Percentiles rank a stretch among this genome's conserved stretches.
These are phyloP conservation scores for Drosophila incognita DNA, from an alignment of 2,888 invertebrate species.

Conservation along the genomic window DNA sequence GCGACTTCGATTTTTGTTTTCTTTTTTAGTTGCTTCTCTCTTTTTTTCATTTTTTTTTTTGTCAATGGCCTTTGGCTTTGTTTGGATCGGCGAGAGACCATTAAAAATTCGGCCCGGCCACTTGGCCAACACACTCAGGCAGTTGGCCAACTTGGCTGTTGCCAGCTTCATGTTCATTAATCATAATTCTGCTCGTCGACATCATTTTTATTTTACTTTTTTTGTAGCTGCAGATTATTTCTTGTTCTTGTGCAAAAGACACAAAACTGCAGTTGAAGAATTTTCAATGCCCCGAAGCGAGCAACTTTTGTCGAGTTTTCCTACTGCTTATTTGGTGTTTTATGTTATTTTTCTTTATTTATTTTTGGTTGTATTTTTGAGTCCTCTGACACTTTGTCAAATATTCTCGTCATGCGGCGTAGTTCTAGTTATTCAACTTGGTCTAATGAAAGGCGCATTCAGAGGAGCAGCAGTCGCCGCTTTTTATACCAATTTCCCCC, in stretches of 20 bases:
- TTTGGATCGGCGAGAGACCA: constrained; percentile 59
- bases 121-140: constrained; percentile 62
- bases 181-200: constrained; percentile 66
- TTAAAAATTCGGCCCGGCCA: constrained; percentile 72
- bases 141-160: constrained; percentile 59
- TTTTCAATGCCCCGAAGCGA: constrained; percentile 62
- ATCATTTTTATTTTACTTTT: constrained; percentile 36
- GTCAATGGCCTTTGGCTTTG: constrained; percentile 72
- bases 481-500: constrained; percentile 3
- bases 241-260: constrained; percentile 56
- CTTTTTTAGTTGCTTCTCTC: constrained; percentile 29
- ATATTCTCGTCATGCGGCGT: constrained; percentile 66
- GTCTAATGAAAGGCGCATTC: constrained; percentile 49
- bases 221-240: constrained; percentile 55
- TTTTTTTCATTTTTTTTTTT: constrained; percentile 37
- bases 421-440: constrained; percentile 63
- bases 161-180: constrained; percentile 61
- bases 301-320: constrained; percentile 55
- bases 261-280: constrained; percentile 65
- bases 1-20: constrained; percentile 28
- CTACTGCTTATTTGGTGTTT: constrained; percentile 25
- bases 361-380: constrained; percentile 15
- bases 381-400: constrained; percentile 46
- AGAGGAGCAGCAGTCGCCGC: constrained; percentile 37
- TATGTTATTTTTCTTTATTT: constrained; percentile 4